These are phyloP conservation scores for Zelostemma sp. DNA, from an alignment of 1,140 invertebrate species.

Conservation along the genomic window DNA sequence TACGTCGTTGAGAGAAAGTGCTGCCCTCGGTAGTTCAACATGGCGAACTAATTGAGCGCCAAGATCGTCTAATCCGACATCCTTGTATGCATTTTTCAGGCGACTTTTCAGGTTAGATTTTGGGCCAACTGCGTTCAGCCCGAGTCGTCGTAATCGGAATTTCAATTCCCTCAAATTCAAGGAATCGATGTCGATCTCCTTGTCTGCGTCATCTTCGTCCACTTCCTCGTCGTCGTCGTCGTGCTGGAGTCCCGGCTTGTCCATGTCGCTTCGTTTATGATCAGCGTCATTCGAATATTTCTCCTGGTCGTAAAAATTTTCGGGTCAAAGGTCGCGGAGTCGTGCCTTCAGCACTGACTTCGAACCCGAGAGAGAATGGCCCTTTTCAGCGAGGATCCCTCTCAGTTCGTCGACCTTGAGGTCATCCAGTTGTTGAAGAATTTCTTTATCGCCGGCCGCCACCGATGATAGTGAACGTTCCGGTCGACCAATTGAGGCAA, in stretches of 20 bases:
- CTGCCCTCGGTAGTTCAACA: neutral
- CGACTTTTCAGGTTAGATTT: slow-evolving; percentile 1
- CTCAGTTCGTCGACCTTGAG: too few species aligned
- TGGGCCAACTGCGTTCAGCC: neutral
- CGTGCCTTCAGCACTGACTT: neutral
- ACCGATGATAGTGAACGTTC: too few species aligned
- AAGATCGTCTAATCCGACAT: neutral
- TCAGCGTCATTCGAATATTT: neutral
- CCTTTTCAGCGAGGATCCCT: neutral
- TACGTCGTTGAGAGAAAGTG: neutral
- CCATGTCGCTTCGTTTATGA: neutral
- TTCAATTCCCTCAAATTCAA: slow-evolving; percentile 10
- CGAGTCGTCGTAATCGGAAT: slow-evolving; percentile 5
- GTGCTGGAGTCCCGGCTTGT: neutral
- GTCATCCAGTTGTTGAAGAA: too few species aligned
- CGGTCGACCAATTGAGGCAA: too few species aligned
- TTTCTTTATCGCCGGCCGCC: too few species aligned
- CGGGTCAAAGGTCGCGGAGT: neutral
- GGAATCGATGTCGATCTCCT: slow-evolving; percentile 8
- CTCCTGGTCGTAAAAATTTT: neutral
- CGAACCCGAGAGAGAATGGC: neutral
- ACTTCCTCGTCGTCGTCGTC: neutral
- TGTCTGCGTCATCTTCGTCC: slow-evolving; percentile 1
- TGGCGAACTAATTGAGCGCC: neutral
- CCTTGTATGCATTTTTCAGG: slow-evolving; percentile 1